These are phyloP conservation scores for Lordiphosa clarofinis DNA, from an alignment of 1,140 invertebrate genomes.

Conservation along the genomic window DNA sequence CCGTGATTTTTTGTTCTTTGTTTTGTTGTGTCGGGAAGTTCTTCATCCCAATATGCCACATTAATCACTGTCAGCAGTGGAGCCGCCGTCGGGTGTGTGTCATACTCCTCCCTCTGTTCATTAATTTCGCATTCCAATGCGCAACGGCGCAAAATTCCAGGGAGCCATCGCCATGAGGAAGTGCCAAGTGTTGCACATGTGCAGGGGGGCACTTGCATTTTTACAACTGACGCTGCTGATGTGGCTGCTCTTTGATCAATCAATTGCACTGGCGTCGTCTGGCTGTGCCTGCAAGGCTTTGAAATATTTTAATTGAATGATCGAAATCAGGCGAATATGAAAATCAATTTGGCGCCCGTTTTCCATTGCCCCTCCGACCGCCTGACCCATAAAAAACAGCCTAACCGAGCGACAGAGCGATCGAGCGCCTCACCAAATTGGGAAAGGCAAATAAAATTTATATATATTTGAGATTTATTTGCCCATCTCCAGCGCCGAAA, in stretches of 20 bases:
- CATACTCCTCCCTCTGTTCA: slow-evolving; percentile 31
- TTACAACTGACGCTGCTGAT: slow-evolving; percentile 34
- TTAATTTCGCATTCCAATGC: slow-evolving; percentile 75
- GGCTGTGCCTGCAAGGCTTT: slow-evolving; percentile 15
- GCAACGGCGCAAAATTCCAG: slow-evolving; percentile 67
- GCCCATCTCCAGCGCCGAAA: slow-evolving; percentile 58
- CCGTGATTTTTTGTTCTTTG: slow-evolving; percentile 28
- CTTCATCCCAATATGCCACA: slow-evolving; percentile 27
- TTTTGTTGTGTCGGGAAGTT: neutral
- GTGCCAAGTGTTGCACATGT: slow-evolving; percentile 76
- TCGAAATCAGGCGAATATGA: slow-evolving; percentile 59
- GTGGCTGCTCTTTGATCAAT: slow-evolving; percentile 65
- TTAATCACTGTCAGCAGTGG: slow-evolving; percentile 65
- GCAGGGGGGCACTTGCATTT: slow-evolving; percentile 62
- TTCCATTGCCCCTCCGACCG: slow-evolving; percentile 31
- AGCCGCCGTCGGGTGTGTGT: slow-evolving; percentile 59
- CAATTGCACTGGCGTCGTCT: slow-evolving; percentile 59
- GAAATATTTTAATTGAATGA: slow-evolving; percentile 76
- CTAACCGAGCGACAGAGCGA: slow-evolving; percentile 22
- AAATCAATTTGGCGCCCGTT: slow-evolving; percentile 55
- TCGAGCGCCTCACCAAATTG: slow-evolving; percentile 53
- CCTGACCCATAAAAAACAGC: slow-evolving; percentile 51
- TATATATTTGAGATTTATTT: slow-evolving; percentile 68
- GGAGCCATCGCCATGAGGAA: slow-evolving; percentile 49
- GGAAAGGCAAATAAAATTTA: slow-evolving; percentile 60